Conservation (phyloP, 2,888 invertebrate species). For the Cephus nigrinus region DNA sequence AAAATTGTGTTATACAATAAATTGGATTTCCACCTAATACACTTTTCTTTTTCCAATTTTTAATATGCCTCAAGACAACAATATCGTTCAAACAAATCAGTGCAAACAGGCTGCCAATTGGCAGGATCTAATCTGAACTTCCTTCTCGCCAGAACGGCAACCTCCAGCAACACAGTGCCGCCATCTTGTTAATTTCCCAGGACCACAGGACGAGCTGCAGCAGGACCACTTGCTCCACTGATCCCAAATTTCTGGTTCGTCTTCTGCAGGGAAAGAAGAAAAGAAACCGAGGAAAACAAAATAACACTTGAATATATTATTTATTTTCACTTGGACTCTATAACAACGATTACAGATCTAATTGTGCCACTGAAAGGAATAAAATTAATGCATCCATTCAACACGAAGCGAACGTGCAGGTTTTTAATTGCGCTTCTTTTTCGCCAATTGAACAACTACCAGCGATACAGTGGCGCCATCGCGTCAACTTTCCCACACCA, state of each 20-base stretch:
- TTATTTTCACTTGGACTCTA: background rate
- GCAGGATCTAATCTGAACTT: constrained; percentile 67
- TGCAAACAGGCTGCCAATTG: constrained; percentile 52
- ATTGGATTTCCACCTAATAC: too few species aligned
- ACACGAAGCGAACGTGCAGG: constrained; percentile 65
- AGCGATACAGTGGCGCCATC: constrained; percentile 68
- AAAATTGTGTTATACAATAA: too few species aligned
- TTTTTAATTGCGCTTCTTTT: constrained; percentile 69
- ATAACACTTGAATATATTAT: background rate
- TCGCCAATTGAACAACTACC: constrained; percentile 67
- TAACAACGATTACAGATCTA: background rate
- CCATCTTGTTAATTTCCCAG: constrained; percentile 64
- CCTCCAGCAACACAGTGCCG: constrained; percentile 64
- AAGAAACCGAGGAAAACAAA: background rate
- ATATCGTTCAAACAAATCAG: background rate
- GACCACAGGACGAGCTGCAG: constrained; percentile 65
- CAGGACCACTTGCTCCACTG: constrained; percentile 66
- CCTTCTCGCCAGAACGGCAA: constrained; percentile 66
- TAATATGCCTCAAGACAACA: too few species aligned
- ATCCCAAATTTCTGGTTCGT: constrained; percentile 60
- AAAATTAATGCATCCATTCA: constrained; percentile 17
- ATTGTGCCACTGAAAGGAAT: background rate
- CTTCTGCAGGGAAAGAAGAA: constrained; percentile 13
- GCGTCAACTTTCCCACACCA: constrained; percentile 65
- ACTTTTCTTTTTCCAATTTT: too few species aligned